Evolutionary conservation across 2,797 vertebrate species (phyloP).

Genomic region (Loriculus beryllinus): DNA sequence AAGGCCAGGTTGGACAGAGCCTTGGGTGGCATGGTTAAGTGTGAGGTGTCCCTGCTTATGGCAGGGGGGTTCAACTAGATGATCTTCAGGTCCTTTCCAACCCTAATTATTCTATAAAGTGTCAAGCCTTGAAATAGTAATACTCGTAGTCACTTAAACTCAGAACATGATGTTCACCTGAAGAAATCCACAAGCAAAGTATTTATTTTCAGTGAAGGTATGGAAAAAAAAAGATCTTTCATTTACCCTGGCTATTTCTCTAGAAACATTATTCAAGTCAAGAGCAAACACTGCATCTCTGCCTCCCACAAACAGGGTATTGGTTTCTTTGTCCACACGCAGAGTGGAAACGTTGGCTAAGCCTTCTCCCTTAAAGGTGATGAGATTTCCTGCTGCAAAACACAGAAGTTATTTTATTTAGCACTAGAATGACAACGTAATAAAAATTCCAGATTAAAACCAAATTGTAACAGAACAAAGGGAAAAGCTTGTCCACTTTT

Average conservation of each 20-base stretch:
- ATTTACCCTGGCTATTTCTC: conserved; percentile 71
- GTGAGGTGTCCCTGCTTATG: too few species aligned
- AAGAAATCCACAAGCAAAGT: background rate
- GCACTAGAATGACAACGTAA: background rate
- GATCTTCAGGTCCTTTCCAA: background rate
- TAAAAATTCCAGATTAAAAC: background rate
- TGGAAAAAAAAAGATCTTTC: background rate
- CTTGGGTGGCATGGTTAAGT: too few species aligned
- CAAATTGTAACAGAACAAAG: background rate
- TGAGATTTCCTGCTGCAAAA: conserved; percentile 60
- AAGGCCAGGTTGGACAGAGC: too few species aligned
- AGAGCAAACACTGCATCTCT: conserved; percentile 79
- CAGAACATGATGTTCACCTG: background rate
- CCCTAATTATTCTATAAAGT: background rate
- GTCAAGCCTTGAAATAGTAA: background rate
- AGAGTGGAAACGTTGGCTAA: conserved; percentile 78
- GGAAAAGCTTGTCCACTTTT: background rate
- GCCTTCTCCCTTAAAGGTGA: conserved; percentile 70
- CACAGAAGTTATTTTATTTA: background rate
- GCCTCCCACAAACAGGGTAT: conserved; percentile 77
- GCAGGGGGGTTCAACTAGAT: too few species aligned
- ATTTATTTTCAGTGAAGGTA: background rate
- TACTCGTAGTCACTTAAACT: background rate
- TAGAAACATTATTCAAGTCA: conserved; percentile 73
- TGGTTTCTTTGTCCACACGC: conserved; percentile 75